These are phyloP conservation scores for Cladorhizidae sp. DNA, from an alignment of 37 sponge, comb jelly and placozoan species.

Conservation along the genomic window DNA sequence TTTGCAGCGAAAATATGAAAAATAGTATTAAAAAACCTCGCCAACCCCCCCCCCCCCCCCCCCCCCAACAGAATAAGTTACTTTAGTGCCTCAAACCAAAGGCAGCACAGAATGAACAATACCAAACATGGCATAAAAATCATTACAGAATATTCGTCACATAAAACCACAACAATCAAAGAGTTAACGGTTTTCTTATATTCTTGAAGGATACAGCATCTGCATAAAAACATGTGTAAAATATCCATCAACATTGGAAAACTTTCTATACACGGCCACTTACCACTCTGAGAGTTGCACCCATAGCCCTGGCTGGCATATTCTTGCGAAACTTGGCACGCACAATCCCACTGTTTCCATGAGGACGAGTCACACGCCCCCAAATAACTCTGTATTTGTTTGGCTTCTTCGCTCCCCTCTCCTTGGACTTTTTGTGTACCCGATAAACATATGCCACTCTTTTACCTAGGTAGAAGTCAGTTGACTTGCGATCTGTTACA, in stretches of 20 bases:
- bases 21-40: too few relatives aligned
- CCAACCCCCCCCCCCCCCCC: too few relatives aligned
- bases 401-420: conserved; percentile 65
- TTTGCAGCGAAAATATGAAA: too few relatives aligned
- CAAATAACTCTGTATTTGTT: conserved; percentile 96
- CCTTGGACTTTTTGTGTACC: conserved; percentile 47
- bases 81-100: too few relatives aligned
- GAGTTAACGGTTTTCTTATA: conserved; percentile 44
- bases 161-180: too few relatives aligned
- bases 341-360: conserved; percentile 97
- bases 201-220: conserved; percentile 98
- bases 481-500: conserved; percentile 67
- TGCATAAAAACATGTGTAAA: conserved; percentile 25
- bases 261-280: conserved; percentile 8
- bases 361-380: conserved; percentile 91
- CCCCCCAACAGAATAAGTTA: too few relatives aligned
- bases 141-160: too few relatives aligned
- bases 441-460: conserved; percentile 92
- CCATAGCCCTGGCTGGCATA: conserved; percentile 91
- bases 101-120: too few relatives aligned
- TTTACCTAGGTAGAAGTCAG: conserved; percentile 96
- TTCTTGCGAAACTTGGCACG: conserved; percentile 93
- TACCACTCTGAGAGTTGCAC: conserved; percentile 97
- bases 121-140: too few relatives aligned
- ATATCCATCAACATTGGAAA: background rate